Evolutionary conservation across 2,113 vertebrate genomes (phyloP), one percentile per base, ranked within the genome.

Genomic region (Pao palembangensis): DNA sequence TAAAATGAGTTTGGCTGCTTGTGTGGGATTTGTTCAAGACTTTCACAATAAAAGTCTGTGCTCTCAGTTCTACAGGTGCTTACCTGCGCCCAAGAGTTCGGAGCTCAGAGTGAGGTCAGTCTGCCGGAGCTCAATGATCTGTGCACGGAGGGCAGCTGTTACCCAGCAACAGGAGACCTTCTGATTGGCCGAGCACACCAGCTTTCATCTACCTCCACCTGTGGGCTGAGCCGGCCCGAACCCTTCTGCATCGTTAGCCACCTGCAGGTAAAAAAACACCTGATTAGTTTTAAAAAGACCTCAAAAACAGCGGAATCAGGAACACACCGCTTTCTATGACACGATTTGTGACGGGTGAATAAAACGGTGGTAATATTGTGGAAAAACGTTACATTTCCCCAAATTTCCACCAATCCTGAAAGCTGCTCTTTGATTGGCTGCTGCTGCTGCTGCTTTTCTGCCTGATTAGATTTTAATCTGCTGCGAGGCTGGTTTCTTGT

Each of bases 201-300:
- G 50, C 89, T 98, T 3, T 90, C 83, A 0, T 91, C 93, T 75
- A 94, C 92, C 58, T 98, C 96, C 54, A 98, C 96, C 41, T 98
- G 96, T 48, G 96, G 96, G 50, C 64, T 92, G 31, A 85, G 75
- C 8, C 89, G 81, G 19, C 93, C 93, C 0, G 92, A 96, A 59
- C 93, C 94, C 0, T 98, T 95, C 83, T 98, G 96, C 78, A 98
- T 98, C 16, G 95, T 98, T 81, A 98, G 96, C 88, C 96, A 98
- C 82, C 91, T 98, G 67, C 96, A 98, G 95, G 96, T 98, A 90
- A 65, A 16, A 0, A 13, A 15, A 51, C 61, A 52, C 14, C 20
- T 31, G 3, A 1, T 17, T 13, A 28, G 13, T 11, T 6, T 28
- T 28, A 23, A 23, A 23, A 23, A 3, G 3, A 23, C 21, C 21